These are phyloP conservation scores for Drosophila birchii DNA, from an alignment of 2,888 invertebrate genomes.

Conservation along the genomic window DNA sequence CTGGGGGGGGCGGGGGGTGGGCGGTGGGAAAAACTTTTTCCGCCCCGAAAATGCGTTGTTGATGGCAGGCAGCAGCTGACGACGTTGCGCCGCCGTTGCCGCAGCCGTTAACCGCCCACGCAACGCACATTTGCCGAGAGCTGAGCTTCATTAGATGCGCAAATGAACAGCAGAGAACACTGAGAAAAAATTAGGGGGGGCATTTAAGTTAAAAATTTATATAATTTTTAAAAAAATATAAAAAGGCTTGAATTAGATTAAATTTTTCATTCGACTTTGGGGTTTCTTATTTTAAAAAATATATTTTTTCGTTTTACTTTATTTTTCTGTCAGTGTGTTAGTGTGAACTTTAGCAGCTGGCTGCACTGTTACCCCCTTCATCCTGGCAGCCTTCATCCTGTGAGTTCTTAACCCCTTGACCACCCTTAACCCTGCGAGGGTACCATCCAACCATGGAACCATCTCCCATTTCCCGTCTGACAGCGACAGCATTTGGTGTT, in stretches of 20 bases:
- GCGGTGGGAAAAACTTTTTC: constrained; percentile 59
- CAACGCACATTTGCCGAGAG: constrained; percentile 75
- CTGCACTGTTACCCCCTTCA: constrained; percentile 18
- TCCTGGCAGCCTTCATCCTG: constrained; percentile 1
- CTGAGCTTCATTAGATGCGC: constrained; percentile 75
- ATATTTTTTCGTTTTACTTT: neutral
- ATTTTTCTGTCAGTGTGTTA: constrained; percentile 29
- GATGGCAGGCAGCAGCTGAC: constrained; percentile 34
- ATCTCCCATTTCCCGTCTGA: constrained; percentile 44
- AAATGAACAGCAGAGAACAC: constrained; percentile 62
- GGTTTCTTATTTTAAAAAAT: no score
- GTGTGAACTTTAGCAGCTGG: constrained; percentile 76
- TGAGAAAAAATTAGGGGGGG: neutral
- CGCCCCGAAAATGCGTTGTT: constrained; percentile 42
- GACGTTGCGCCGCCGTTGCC: constrained; percentile 41
- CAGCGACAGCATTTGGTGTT: constrained; percentile 79
- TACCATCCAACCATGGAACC: neutral
- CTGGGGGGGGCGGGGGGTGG: neutral
- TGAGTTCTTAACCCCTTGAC: constrained; percentile 8
- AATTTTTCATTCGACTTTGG: no score
- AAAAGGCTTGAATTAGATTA: no score
- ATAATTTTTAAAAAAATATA: no score
- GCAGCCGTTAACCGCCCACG: constrained; percentile 74
- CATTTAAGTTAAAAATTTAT: no score
- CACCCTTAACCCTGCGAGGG: constrained; percentile 1